A percentile compares a stretch with the other conserved stretches of the same genome.
Evolutionary conservation across 1,140 invertebrate genomes (phyloP).

Genomic region (Aphidius gifuensis): DNA sequence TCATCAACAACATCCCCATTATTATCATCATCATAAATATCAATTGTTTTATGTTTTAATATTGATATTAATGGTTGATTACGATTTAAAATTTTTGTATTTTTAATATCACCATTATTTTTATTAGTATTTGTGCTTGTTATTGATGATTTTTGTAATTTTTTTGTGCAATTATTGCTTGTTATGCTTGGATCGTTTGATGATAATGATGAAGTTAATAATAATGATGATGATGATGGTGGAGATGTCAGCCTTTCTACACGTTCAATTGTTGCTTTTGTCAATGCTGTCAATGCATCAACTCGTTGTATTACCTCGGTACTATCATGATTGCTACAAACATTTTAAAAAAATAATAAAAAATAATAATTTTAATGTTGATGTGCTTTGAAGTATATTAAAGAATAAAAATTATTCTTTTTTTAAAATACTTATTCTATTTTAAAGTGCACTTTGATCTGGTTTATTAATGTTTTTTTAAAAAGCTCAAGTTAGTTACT

Average conservation of each 20-base stretch:
- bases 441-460: no score
- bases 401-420: neutral
- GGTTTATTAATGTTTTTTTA: no score
- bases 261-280: constrained; percentile 66
- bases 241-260: constrained; percentile 59
- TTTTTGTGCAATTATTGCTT: constrained; percentile 25
- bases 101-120: constrained; percentile 45
- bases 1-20: no score
- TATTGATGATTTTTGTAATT: neutral
- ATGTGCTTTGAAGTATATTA: neutral
- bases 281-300: constrained; percentile 63
- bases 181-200: constrained; percentile 29
- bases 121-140: constrained; percentile 32
- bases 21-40: no score
- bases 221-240: no score
- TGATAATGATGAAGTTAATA: no score
- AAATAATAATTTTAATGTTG: constrained; percentile 9
- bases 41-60: constrained; percentile 67
- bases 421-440: no score
- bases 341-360: constrained; percentile 7
- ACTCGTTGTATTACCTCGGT: constrained; percentile 60
- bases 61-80: constrained; percentile 65
- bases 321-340: constrained; percentile 25
- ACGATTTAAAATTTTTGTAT: constrained; percentile 30
- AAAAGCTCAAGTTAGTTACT: no score